Percentiles rank a stretch among this genome's conserved stretches.
phyloP scores from a whole-genome alignment of 2,797 vertebrate genomes.

The Taenioides sp. region DNA sequence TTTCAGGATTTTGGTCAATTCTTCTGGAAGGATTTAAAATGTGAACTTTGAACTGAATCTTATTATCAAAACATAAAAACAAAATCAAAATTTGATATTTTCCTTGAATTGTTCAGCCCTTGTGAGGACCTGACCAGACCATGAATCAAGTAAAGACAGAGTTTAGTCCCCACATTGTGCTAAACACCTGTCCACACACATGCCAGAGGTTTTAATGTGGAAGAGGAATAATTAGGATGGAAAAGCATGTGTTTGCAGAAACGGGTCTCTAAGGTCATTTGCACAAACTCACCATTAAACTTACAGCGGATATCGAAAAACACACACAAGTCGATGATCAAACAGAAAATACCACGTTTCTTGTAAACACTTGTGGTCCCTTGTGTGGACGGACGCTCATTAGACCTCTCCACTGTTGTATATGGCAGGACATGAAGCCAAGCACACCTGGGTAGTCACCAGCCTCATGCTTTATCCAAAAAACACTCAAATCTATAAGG shows the following conservation, averaged over 20 bases:
- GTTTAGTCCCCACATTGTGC: too few relatives aligned
- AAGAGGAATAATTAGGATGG: constrained; percentile 59
- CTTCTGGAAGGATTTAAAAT: too few relatives aligned
- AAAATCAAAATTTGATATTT: too few relatives aligned
- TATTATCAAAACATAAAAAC: too few relatives aligned
- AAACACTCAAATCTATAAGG: background rate
- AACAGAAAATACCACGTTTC: constrained; percentile 40
- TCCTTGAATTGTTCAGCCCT: too few relatives aligned
- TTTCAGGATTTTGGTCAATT: too few relatives aligned
- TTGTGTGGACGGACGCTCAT: constrained; percentile 35
- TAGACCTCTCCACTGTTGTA: constrained; percentile 37
- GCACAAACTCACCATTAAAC: constrained; percentile 39
- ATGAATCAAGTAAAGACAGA: too few relatives aligned
- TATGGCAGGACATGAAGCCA: constrained; percentile 14
- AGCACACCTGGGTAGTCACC: constrained; percentile 20
- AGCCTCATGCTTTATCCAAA: constrained; percentile 13
- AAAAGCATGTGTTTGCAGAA: constrained; percentile 64
- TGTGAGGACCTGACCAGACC: too few relatives aligned
- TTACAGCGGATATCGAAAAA: constrained; percentile 6
- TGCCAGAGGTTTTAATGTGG: constrained; percentile 33
- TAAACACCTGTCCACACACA: constrained; percentile 6
- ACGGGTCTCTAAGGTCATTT: constrained; percentile 61
- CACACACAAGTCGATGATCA: constrained; percentile 20
- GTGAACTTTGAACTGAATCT: too few relatives aligned
- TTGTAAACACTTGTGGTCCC: constrained; percentile 42